phyloP scores from a whole-genome alignment of 1,140 invertebrate genomes.

The Heterodera schachtii region DNA sequence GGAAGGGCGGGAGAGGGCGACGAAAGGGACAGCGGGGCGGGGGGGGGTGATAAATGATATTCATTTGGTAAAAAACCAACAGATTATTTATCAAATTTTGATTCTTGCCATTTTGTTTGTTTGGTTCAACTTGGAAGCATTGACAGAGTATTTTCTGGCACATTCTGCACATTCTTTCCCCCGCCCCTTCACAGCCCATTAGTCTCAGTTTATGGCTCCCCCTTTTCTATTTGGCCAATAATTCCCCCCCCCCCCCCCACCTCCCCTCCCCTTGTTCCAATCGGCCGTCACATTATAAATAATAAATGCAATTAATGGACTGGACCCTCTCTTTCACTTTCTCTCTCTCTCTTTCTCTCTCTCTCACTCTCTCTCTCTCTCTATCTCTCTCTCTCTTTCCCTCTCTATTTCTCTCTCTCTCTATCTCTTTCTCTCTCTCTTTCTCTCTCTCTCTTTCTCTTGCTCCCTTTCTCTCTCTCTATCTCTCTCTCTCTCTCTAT shows the following conservation, averaged over 20 bases:
- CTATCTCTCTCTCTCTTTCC: neutral
- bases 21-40: neutral
- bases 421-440: too few relatives aligned
- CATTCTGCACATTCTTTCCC: neutral
- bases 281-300: conserved; percentile 7
- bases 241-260: neutral
- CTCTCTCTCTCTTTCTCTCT: too few relatives aligned
- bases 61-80: too few relatives aligned
- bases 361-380: too few relatives aligned
- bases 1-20: neutral
- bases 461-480: neutral
- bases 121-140: neutral
- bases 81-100: too few relatives aligned
- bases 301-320: conserved; percentile 28
- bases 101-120: neutral
- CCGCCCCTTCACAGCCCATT: neutral
- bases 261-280: neutral
- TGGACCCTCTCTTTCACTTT: neutral
- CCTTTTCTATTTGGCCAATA: neutral
- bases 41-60: neutral
- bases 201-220: neutral
- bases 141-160: neutral
- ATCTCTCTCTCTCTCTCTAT: neutral
- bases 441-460: neutral
- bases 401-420: too few relatives aligned